phyloP scores from a whole-genome alignment of 2,113 vertebrate species.

The Dromaius novaehollandiae region DNA sequence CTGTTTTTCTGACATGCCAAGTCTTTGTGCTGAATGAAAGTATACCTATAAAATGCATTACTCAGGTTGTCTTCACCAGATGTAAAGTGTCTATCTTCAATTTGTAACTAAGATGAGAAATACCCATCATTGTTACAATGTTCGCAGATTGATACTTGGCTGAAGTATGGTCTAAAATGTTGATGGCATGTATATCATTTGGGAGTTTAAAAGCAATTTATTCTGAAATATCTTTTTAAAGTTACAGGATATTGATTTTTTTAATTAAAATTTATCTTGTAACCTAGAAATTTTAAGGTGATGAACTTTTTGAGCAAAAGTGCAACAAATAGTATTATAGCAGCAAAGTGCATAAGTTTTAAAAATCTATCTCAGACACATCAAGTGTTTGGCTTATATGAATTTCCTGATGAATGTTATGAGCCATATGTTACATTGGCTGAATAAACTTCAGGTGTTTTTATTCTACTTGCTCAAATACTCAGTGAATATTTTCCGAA shows the following conservation, averaged over 20 bases:
- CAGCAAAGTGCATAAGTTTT: background rate
- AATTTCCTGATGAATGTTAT: background rate
- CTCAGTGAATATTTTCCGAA: background rate
- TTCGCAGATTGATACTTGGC: background rate
- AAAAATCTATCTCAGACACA: background rate
- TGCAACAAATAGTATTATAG: background rate
- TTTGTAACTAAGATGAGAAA: background rate
- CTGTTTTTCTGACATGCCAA: background rate
- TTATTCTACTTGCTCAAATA: background rate
- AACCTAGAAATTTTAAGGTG: background rate
- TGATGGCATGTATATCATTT: background rate
- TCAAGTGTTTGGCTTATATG: background rate
- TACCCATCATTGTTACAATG: background rate
- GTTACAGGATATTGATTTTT: rapidly evolving
- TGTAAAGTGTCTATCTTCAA: background rate
- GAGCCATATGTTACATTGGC: rapidly evolving
- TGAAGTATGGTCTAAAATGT: background rate
- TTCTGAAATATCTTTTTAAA: background rate
- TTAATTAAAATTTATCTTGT: background rate
- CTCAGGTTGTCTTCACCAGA: background rate
- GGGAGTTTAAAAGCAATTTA: background rate
- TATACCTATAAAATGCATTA: background rate
- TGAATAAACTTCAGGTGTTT: background rate
- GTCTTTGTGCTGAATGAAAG: background rate
- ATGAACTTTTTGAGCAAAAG: background rate